These are phyloP conservation scores for Catocala nupta DNA, from an alignment of 2,888 invertebrate genomes.

Conservation along the genomic window DNA sequence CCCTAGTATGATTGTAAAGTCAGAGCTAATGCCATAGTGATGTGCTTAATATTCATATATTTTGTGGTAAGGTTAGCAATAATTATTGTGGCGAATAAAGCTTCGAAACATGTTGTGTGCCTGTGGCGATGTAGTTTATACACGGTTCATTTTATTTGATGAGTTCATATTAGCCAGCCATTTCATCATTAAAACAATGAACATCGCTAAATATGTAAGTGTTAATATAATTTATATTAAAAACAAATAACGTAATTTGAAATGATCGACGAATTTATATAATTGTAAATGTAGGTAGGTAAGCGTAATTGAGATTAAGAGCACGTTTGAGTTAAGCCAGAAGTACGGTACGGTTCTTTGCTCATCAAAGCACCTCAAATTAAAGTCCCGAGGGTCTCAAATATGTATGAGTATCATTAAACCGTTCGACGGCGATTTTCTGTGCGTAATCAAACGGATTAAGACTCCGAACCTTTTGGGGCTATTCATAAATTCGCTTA, in stretches of 20 bases:
- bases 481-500: constrained; percentile 48
- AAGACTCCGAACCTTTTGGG: constrained; percentile 40
- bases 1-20: too few species aligned
- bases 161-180: neutral
- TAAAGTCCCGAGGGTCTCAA: constrained; percentile 31
- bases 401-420: constrained; percentile 41
- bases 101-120: too few species aligned
- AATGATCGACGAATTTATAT: constrained; percentile 16
- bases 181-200: neutral
- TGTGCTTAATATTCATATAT: too few species aligned
- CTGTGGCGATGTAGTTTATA: too few species aligned
- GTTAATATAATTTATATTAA: neutral
- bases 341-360: constrained; percentile 26
- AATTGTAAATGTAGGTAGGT: neutral
- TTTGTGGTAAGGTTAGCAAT: too few species aligned
- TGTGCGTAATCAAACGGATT: constrained; percentile 47
- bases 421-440: constrained; percentile 46
- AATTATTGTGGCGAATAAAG: too few species aligned
- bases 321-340: constrained; percentile 17
- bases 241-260: neutral
- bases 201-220: neutral
- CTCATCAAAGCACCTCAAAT: constrained; percentile 41
- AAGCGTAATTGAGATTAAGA: constrained; percentile 30
- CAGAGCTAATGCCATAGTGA: too few species aligned
- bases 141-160: neutral